phyloP scores from a whole-genome alignment of 2,113 vertebrate genomes.

The Trinectes maculatus region DNA sequence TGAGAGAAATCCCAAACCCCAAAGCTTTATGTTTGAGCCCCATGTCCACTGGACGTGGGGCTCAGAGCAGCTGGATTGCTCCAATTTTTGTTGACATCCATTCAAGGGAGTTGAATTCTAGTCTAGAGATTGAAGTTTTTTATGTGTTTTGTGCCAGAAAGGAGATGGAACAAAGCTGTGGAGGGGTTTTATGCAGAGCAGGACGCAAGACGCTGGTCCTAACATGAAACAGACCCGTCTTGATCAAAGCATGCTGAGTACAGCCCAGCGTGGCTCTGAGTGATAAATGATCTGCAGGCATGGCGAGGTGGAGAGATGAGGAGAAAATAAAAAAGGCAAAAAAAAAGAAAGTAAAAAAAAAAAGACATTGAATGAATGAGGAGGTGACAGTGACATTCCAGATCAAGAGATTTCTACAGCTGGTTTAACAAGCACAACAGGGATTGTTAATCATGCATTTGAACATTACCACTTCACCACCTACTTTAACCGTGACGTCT shows the following conservation, averaged over 20 bases:
- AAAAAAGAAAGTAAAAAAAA: background rate
- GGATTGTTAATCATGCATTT: conserved; percentile 18
- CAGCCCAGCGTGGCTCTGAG: conserved; percentile 13
- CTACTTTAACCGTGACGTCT: conserved; percentile 20
- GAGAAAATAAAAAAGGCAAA: background rate
- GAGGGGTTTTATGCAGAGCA: conserved; percentile 16
- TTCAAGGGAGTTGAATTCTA: conserved; percentile 6
- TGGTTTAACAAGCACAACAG: conserved; percentile 2
- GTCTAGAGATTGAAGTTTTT: too few relatives aligned
- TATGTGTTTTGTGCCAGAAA: too few relatives aligned
- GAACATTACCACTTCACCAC: background rate
- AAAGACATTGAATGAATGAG: background rate
- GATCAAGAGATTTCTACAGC: background rate
- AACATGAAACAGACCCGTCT: conserved; percentile 69
- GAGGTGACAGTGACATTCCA: background rate
- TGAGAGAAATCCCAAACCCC: background rate
- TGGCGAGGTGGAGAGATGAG: background rate
- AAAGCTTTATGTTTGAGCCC: background rate
- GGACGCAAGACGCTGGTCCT: conserved; percentile 34
- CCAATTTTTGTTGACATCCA: background rate
- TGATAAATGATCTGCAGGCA: conserved; percentile 48
- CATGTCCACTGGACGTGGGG: background rate
- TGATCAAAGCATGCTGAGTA: conserved; percentile 65
- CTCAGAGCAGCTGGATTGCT: background rate
- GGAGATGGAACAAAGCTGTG: conserved; percentile 33